Percentiles rank a stretch among this genome's conserved stretches.
Conservation (phyloP, 1,140 invertebrate species). For the Drosophila virilis region DNA sequence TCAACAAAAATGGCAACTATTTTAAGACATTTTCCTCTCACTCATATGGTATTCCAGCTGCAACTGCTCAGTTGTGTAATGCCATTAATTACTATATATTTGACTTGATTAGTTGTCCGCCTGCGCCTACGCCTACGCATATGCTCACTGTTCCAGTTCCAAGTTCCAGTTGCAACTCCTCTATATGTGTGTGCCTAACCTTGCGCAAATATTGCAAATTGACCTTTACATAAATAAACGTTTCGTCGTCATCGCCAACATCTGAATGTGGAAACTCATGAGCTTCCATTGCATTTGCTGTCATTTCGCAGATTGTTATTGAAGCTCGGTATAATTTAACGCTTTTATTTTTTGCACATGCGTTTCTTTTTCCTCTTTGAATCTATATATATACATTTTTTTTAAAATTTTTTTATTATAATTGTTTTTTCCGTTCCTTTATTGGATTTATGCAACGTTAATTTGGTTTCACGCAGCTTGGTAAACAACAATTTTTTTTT, state of each 20-base stretch:
- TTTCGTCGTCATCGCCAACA: conserved; percentile 23
- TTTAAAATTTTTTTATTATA: neutral
- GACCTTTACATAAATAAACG: conserved; percentile 79
- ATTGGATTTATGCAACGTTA: conserved; percentile 30
- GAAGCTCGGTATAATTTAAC: conserved; percentile 45
- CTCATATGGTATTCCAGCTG: conserved; percentile 4
- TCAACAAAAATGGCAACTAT: conserved; percentile 25
- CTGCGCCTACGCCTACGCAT: no score
- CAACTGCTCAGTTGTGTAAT: conserved; percentile 12
- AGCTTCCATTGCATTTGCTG: conserved; percentile 40
- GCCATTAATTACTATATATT: conserved; percentile 31
- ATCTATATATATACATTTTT: neutral
- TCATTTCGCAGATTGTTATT: conserved; percentile 20
- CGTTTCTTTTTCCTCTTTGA: neutral
- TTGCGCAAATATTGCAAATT: conserved; percentile 79
- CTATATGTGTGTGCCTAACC: conserved; percentile 52
- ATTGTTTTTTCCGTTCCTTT: conserved; percentile 8
- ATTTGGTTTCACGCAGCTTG: conserved; percentile 14
- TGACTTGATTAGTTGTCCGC: conserved; percentile 41
- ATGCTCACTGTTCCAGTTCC: neutral
- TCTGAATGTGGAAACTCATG: conserved; percentile 59
- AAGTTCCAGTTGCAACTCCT: conserved; percentile 6
- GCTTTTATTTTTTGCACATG: conserved; percentile 52
- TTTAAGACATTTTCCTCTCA: conserved; percentile 24
- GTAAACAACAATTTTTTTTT: conserved; percentile 28